These are phyloP conservation scores for Miniopterus natalensis DNA, from an alignment of 2,113 vertebrate species.

Conservation along the genomic window DNA sequence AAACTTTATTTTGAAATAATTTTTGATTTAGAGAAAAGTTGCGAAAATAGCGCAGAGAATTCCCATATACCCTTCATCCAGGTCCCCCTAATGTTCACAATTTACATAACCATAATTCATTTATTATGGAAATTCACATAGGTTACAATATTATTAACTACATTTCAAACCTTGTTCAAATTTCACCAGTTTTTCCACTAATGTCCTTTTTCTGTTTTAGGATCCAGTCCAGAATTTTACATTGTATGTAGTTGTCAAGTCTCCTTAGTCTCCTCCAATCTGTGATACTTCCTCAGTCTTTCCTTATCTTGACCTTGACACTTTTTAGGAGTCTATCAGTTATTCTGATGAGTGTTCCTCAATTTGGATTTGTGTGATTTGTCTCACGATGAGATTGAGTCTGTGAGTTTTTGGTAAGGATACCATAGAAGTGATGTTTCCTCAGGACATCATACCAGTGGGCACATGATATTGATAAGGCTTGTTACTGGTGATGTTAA, in stretches of 20 bases:
- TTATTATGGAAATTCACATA: slow-evolving; percentile 42
- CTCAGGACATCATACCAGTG: background rate
- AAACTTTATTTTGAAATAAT: slow-evolving; percentile 33
- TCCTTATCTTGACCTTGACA: background rate
- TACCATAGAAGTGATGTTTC: background rate
- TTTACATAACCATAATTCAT: background rate
- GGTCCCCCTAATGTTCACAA: background rate
- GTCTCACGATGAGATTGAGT: background rate
- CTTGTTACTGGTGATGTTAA: background rate
- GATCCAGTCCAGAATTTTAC: background rate
- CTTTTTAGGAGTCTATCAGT: background rate
- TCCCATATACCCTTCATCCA: background rate
- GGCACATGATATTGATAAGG: no score
- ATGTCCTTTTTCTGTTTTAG: background rate
- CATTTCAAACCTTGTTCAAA: background rate
- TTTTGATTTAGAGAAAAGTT: slow-evolving; percentile 32
- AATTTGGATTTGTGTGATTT: background rate
- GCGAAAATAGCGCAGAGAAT: background rate
- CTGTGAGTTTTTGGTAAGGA: background rate
- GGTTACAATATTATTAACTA: background rate
- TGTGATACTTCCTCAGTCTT: background rate
- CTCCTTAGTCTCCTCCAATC: background rate
- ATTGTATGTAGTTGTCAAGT: background rate
- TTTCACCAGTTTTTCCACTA: background rate
- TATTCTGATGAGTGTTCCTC: background rate